Conservation (phyloP, 1,140 invertebrate genomes). For the Thaumetopoea pityocampa region DNA sequence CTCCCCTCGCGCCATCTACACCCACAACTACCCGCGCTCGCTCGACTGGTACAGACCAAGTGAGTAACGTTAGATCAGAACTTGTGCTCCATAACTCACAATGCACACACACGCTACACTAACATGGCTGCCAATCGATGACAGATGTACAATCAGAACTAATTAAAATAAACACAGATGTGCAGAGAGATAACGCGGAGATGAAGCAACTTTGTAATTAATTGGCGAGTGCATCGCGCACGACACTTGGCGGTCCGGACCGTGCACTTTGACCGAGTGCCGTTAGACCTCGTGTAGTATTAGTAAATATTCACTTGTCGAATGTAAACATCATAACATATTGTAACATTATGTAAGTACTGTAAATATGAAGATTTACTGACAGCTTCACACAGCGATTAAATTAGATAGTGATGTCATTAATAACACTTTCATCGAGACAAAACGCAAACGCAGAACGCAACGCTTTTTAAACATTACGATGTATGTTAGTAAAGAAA, state of each 20-base stretch:
- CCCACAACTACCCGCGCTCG: slow-evolving; percentile 86
- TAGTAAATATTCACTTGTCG: no score
- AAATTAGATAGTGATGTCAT: slow-evolving; percentile 1
- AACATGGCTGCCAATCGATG: slow-evolving; percentile 21
- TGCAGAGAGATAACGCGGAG: slow-evolving; percentile 12
- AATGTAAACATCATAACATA: no score
- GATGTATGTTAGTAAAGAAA: no score
- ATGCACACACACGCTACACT: slow-evolving; percentile 20
- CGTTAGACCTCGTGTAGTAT: no score
- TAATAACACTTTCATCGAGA: slow-evolving; percentile 5
- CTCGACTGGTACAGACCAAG: slow-evolving; percentile 88
- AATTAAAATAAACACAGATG: slow-evolving; percentile 4
- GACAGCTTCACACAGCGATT: slow-evolving; percentile 1
- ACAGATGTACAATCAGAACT: not conserved
- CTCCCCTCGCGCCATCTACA: slow-evolving; percentile 89
- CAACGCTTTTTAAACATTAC: no score
- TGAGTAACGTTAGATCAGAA: slow-evolving; percentile 77
- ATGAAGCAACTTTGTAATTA: slow-evolving; percentile 13
- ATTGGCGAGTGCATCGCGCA: slow-evolving; percentile 26
- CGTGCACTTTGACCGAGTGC: slow-evolving; percentile 6
- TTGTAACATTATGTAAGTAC: no score
- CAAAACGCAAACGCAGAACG: slow-evolving; percentile 1
- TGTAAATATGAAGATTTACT: slow-evolving; percentile 11
- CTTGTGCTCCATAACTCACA: not conserved
- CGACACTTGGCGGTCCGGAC: slow-evolving; percentile 23